A percentile compares a stretch with the other conserved stretches of the same genome.
Conservation (phyloP, 2,113 vertebrate genomes). For the Sinocyclocheilus anshuiensis region DNA sequence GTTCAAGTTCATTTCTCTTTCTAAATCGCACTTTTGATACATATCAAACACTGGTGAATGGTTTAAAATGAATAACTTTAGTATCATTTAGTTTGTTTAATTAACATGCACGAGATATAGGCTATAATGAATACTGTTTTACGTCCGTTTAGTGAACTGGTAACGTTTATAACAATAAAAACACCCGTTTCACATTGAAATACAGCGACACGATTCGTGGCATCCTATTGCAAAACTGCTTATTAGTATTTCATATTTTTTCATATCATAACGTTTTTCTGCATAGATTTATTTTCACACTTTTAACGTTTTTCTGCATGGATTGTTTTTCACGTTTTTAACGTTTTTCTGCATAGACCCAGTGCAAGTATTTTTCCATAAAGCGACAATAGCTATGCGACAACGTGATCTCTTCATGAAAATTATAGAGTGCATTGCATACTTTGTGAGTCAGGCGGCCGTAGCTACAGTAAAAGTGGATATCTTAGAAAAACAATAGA, state of each 20-base stretch:
- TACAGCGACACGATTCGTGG: neutral
- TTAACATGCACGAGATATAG: neutral
- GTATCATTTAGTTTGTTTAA: neutral
- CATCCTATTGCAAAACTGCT: neutral
- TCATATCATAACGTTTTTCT: neutral
- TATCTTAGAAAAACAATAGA: neutral
- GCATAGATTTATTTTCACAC: neutral
- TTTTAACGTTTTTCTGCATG: no score
- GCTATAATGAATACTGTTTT: neutral
- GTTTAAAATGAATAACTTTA: neutral
- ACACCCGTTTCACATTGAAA: neutral
- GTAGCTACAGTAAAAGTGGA: neutral
- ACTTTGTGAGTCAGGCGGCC: neutral
- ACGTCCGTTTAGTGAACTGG: neutral
- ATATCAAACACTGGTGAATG: neutral
- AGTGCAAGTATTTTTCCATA: neutral
- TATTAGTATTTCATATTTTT: neutral
- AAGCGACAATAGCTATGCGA: neutral
- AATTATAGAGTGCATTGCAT: neutral
- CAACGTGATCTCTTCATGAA: neutral
- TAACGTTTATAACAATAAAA: neutral
- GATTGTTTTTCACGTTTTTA: no score
- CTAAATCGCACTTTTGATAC: neutral
- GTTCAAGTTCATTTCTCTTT: neutral
- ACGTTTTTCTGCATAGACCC: no score